phyloP scores from a whole-genome alignment of 2,797 vertebrate species.

The Australoheros facetus region DNA sequence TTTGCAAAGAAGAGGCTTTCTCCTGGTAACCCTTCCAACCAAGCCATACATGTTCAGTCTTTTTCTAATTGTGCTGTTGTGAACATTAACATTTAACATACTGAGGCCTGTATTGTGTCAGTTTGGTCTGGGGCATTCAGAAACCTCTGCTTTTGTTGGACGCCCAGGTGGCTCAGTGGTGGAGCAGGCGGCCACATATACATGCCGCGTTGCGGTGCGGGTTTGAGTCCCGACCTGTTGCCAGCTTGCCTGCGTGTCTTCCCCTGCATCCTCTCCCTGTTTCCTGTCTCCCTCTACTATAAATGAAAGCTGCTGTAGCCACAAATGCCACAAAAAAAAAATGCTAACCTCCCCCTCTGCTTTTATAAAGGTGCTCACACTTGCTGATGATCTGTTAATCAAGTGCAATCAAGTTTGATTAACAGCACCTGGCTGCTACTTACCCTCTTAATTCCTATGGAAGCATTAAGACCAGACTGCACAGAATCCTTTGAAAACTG shows the following conservation, averaged over 20 bases:
- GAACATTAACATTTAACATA: neutral
- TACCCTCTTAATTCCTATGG: neutral
- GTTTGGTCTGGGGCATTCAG: too few species aligned
- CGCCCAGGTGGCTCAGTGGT: too few species aligned
- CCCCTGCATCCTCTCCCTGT: too few species aligned
- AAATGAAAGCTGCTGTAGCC: too few species aligned
- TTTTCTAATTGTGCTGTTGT: neutral
- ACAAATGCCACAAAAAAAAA: too few species aligned
- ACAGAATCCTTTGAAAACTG: too few species aligned
- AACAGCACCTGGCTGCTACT: neutral
- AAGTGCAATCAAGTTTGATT: neutral
- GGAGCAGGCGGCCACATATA: too few species aligned
- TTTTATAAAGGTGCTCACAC: neutral
- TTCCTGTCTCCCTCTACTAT: too few species aligned
- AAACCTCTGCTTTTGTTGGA: neutral
- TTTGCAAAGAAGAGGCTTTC: neutral
- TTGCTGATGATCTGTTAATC: neutral
- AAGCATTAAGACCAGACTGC: neutral
- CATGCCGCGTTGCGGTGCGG: too few species aligned
- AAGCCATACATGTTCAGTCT: neutral
- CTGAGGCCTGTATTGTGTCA: neutral
- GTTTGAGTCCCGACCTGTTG: too few species aligned
- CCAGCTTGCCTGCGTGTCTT: too few species aligned
- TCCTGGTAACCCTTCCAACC: neutral
- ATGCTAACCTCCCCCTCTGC: too few species aligned